Percentiles rank a stretch among this genome's conserved stretches.
phyloP scores from a whole-genome alignment of 2,888 invertebrate species.

The Pseudococcus longispinus region DNA sequence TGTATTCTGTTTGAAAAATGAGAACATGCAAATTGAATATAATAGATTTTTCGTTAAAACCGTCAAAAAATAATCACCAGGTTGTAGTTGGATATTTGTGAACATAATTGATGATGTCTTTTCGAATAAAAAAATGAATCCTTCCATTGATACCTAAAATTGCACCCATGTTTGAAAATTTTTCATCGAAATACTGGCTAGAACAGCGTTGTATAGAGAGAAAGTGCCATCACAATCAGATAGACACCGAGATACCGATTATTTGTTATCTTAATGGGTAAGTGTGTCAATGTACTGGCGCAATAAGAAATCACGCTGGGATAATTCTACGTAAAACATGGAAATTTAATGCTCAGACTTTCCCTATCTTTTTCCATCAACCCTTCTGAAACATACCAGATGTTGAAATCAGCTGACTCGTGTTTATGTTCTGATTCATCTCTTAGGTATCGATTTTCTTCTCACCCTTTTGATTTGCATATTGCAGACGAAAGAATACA shows the following conservation, averaged over 20 bases:
- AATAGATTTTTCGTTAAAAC: neutral
- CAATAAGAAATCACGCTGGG: constrained; percentile 18
- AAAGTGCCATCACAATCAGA: constrained; percentile 21
- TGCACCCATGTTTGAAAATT: neutral
- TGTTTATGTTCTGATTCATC: constrained; percentile 30
- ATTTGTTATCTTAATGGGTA: constrained; percentile 31
- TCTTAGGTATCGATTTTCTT: neutral
- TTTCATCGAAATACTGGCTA: neutral
- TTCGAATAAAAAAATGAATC: neutral
- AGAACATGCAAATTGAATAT: neutral
- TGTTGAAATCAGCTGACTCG: constrained; percentile 25
- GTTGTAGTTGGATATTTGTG: neutral
- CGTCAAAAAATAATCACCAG: neutral
- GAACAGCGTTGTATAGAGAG: neutral
- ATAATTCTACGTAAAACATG: constrained; percentile 8
- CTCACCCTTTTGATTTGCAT: constrained; percentile 4
- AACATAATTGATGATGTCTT: neutral
- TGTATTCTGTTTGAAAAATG: neutral
- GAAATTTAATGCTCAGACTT: neutral
- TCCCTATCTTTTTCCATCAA: neutral
- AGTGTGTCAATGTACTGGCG: constrained; percentile 14
- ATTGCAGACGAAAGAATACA: neutral
- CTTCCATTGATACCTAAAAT: neutral
- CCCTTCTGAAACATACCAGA: neutral
- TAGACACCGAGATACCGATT: neutral